Evolutionary conservation across 1,140 invertebrate species (phyloP), one percentile per base, ranked within the genome.

Genomic region (Fopius arisanus): DNA sequence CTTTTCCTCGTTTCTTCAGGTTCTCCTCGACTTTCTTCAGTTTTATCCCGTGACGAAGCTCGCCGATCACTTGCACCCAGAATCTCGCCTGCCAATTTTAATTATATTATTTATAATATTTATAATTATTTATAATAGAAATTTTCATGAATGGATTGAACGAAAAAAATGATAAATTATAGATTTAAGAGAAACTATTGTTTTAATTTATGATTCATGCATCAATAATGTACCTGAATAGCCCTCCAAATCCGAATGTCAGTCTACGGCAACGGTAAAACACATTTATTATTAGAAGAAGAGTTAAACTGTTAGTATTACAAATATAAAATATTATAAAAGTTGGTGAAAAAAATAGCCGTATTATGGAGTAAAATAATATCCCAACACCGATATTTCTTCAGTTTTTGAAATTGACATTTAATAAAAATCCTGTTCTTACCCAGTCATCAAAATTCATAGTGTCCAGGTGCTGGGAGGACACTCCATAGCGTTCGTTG

Each of bases 21-120:
- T 84, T 92, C 89, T 84, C 83, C 70, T 92, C 90, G 2, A 97
- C 95, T 86, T 98, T 98, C 88, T 98, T 98, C 81, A 99, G 89
- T 86, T 97, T 94, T 0, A 98, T 96, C 10, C 97, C 92, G 79
- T 90, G 90, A 19, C 96, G 83, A 16, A 96, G 88, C 83, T 98
- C 95, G 59, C 93, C 91, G 81, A 98, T 97, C 14, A 98, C 96
- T 91, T 99, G 97, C 79, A 98, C 94, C 97, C 97, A 99, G 84
- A 98, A 94, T 78, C 96, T 91, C 75, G 97, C 96, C 96, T 97
- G 88, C 21, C 87, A 87, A 75, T 59, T 59, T 14, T 48, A 0
- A 4, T 19, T 62, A 62, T 0, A 21, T 31, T 4, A 51, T 67
- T 67, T 12, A 29, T 3, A 43, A n/a, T n/a, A n/a, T n/a, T n/a